Evolutionary conservation across 2,797 vertebrate genomes (phyloP).

Genomic region (Manis pentadactyla): DNA sequence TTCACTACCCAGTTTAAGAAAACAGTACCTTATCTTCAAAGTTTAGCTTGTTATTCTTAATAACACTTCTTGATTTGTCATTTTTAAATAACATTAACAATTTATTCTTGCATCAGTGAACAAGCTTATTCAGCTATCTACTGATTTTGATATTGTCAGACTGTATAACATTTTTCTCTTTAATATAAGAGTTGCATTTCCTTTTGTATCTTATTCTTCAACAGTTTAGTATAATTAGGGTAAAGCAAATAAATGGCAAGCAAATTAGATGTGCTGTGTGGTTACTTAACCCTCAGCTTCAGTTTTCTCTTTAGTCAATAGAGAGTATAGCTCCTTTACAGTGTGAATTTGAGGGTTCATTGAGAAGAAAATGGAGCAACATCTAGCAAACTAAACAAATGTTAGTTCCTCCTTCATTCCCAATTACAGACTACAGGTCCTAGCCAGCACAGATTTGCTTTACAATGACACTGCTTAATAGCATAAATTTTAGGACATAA

Average conservation of each 20-base stretch:
- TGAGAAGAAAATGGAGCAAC: background rate
- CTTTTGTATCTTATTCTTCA: background rate
- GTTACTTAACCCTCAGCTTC: too few species aligned
- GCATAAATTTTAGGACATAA: background rate
- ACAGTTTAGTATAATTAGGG: background rate
- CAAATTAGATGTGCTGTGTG: background rate
- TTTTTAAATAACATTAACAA: background rate
- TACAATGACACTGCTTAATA: background rate
- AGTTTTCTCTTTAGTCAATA: background rate
- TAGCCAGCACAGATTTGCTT: background rate
- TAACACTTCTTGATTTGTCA: background rate
- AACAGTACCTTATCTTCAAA: background rate
- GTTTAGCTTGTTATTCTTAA: background rate
- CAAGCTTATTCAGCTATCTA: background rate
- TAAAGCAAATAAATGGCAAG: background rate
- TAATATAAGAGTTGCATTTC: background rate
- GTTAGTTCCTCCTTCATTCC: background rate
- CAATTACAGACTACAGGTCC: background rate
- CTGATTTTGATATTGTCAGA: background rate
- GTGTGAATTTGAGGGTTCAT: background rate
- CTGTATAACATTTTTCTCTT: background rate
- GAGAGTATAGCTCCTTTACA: background rate
- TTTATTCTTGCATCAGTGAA: background rate
- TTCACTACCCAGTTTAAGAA: background rate
- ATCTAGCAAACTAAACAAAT: background rate